Evolutionary conservation across 2,888 invertebrate genomes (phyloP).

Genomic region (Octonoba sinensis): DNA sequence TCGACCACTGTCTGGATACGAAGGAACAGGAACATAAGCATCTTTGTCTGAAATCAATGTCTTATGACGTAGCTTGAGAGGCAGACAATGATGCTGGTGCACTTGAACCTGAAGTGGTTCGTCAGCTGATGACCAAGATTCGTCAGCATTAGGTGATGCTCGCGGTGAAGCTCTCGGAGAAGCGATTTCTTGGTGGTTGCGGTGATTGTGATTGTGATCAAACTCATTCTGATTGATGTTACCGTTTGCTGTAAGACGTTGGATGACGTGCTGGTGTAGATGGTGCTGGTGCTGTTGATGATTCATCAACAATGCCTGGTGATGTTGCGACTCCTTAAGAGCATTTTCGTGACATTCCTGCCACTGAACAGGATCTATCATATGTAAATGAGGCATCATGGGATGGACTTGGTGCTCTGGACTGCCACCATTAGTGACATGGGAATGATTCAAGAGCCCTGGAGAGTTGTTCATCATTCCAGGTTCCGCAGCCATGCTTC

Average conservation of each 20-base stretch:
- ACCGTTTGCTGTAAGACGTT: conserved; percentile 20
- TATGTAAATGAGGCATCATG: conserved; percentile 51
- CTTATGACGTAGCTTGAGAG: conserved; percentile 91
- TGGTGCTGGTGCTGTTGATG: conserved; percentile 43
- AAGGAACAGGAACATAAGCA: conserved; percentile 77
- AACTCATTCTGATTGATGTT: conserved; percentile 58
- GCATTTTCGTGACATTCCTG: conserved; percentile 51
- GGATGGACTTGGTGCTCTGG: conserved; percentile 29
- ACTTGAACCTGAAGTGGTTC: conserved; percentile 71
- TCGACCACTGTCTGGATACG: conserved; percentile 74
- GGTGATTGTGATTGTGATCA: conserved; percentile 74
- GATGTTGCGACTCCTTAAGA: conserved; percentile 35
- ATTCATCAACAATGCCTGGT: conserved; percentile 13
- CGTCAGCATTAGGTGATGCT: conserved; percentile 43
- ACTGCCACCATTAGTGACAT: not conserved
- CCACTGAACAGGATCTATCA: conserved; percentile 51
- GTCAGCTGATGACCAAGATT: conserved; percentile 66
- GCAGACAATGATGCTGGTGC: conserved; percentile 76
- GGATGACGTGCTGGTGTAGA: conserved; percentile 50
- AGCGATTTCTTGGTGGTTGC: conserved; percentile 74
- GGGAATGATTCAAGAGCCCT: conserved; percentile 25
- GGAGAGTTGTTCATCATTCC: not conserved
- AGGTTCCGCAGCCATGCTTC: conserved; percentile 13
- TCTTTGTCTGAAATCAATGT: conserved; percentile 90
- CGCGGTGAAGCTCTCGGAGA: conserved; percentile 25